Evolutionary conservation across 2,113 vertebrate species (phyloP).

Genomic region (Halcyon malimbica): DNA sequence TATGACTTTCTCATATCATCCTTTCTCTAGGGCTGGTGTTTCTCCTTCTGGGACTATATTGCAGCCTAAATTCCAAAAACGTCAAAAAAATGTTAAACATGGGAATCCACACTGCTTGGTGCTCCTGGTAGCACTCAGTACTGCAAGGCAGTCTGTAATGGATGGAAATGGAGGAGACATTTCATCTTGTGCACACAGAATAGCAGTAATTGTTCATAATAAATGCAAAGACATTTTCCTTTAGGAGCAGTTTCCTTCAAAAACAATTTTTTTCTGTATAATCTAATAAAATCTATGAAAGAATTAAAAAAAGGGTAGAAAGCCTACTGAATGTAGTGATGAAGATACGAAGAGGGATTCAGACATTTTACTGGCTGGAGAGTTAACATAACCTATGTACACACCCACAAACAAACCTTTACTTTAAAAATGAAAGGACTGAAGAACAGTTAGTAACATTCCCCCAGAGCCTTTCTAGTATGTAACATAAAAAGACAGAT

Average conservation of each 20-base stretch:
- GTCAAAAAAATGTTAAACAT: not conserved
- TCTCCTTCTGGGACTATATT: not conserved
- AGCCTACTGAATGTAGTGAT: not conserved
- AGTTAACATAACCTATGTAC: not conserved
- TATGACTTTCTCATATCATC: not conserved
- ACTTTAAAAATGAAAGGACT: not conserved
- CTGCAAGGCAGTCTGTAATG: fast-evolving
- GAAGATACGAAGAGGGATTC: not conserved
- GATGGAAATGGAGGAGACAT: not conserved
- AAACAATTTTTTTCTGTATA: not conserved
- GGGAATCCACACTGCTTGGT: not conserved
- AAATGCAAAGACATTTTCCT: constrained; percentile 13
- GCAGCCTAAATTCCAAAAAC: not conserved
- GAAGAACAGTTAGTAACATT: not conserved
- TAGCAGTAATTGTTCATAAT: not conserved
- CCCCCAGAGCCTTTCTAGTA: not conserved
- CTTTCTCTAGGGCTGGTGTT: not conserved
- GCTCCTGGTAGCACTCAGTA: not conserved
- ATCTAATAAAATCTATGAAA: not conserved
- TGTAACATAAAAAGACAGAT: not conserved
- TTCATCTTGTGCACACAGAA: not conserved
- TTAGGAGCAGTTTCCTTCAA: not conserved
- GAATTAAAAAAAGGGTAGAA: not conserved
- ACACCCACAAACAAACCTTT: not conserved
- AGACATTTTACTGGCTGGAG: not conserved